A percentile compares a stretch with the other conserved stretches of the same genome.
phyloP scores from a whole-genome alignment of 2,797 vertebrate species.

The Chelmon rostratus region DNA sequence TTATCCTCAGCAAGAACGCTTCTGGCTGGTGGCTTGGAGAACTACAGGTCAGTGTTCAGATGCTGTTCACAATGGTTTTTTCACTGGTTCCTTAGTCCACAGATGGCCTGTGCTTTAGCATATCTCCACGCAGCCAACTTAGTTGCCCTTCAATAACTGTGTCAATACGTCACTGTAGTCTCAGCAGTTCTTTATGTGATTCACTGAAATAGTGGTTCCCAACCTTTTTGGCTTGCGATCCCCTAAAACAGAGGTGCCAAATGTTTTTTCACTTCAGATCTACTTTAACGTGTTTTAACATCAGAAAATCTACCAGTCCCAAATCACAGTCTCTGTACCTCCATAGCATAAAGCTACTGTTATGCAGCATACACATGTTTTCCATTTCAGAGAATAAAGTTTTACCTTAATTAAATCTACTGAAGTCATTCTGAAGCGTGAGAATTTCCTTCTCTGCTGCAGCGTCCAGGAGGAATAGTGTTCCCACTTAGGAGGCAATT shows the following conservation, averaged over 20 bases:
- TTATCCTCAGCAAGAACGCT: conserved; percentile 92
- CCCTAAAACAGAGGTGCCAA: too few relatives aligned
- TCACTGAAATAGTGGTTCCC: too few relatives aligned
- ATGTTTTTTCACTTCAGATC: too few relatives aligned
- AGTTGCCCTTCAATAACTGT: not conserved
- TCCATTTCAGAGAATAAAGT: not conserved
- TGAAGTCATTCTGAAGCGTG: too few relatives aligned
- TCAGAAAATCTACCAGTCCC: not conserved
- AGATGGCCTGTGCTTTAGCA: not conserved
- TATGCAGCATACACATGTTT: not conserved
- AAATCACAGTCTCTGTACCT: not conserved
- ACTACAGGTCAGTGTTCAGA: conserved; percentile 90
- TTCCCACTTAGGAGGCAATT: too few relatives aligned
- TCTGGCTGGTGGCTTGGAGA: conserved; percentile 99
- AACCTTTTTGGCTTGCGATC: too few relatives aligned
- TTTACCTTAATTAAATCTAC: not conserved
- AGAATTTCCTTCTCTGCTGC: too few relatives aligned
- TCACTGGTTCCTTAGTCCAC: not conserved
- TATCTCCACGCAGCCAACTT: not conserved
- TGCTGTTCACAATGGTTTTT: conserved; percentile 81
- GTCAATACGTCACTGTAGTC: not conserved
- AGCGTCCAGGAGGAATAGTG: too few relatives aligned
- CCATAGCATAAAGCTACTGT: not conserved
- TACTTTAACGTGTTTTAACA: not conserved
- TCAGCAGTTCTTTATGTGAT: not conserved